Conservation (phyloP, 2,113 vertebrate species). For the Falco punctatus region DNA sequence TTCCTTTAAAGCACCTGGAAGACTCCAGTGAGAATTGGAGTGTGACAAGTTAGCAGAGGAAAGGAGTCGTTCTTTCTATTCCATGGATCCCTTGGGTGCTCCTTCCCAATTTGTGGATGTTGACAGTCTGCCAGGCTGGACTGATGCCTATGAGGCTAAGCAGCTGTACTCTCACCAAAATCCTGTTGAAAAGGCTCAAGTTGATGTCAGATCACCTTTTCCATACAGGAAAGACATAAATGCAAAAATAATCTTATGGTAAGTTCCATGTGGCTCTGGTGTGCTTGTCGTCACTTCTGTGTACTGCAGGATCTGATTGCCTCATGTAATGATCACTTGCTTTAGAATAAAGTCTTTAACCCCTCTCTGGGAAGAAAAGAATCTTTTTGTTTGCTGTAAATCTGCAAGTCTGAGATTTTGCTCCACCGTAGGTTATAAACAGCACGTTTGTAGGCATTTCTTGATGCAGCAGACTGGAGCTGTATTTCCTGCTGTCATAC, state of each 20-base stretch:
- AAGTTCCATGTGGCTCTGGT: constrained; percentile 18
- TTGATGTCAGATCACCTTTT: constrained; percentile 85
- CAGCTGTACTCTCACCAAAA: constrained; percentile 44
- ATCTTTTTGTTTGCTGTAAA: background rate
- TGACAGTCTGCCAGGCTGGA: constrained; percentile 86
- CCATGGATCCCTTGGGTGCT: constrained; percentile 97
- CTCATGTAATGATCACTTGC: background rate
- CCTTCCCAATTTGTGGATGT: constrained; percentile 93
- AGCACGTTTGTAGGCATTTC: background rate
- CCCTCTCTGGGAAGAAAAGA: background rate
- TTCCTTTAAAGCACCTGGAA: constrained; percentile 51
- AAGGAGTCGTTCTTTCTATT: background rate
- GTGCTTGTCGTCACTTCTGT: background rate
- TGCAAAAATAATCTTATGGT: constrained; percentile 92
- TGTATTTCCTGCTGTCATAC: background rate
- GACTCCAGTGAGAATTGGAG: constrained; percentile 54
- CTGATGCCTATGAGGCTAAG: constrained; percentile 68
- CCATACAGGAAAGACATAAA: constrained; percentile 88
- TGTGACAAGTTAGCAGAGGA: constrained; percentile 33
- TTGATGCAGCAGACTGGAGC: background rate
- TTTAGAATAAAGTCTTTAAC: background rate
- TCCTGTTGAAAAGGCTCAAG: constrained; percentile 51
- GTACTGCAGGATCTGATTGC: background rate
- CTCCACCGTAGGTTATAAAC: background rate
- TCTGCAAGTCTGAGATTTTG: background rate